phyloP scores from a whole-genome alignment of 2,113 vertebrate genomes.

The Nestor notabilis region DNA sequence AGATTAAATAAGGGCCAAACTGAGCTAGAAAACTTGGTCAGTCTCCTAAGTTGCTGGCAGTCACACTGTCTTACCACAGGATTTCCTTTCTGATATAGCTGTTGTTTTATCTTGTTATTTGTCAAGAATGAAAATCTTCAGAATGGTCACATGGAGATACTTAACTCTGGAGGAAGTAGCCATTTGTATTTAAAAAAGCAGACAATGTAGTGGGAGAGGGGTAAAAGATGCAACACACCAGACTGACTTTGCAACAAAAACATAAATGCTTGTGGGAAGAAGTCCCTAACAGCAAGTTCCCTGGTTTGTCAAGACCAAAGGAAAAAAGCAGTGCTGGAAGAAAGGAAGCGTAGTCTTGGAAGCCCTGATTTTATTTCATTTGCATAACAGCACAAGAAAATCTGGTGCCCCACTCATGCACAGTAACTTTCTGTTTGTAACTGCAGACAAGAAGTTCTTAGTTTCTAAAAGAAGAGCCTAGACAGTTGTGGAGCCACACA shows the following conservation, averaged over 20 bases:
- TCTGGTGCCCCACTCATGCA: not conserved
- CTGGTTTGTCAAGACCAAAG: not conserved
- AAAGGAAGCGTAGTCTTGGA: not conserved
- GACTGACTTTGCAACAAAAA: not conserved
- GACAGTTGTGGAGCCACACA: not conserved
- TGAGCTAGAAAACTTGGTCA: not conserved
- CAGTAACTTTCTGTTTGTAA: not conserved
- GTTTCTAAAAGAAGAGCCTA: not conserved
- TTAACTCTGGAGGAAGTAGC: not conserved
- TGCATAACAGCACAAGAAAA: not conserved
- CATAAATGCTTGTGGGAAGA: not conserved
- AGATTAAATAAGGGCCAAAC: not conserved
- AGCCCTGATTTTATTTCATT: not conserved
- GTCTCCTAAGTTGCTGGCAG: not conserved
- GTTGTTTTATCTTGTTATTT: not conserved
- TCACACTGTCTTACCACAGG: not conserved
- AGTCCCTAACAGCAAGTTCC: not conserved
- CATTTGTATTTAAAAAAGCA: not conserved
- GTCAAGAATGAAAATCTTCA: not conserved
- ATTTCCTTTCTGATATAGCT: not conserved
- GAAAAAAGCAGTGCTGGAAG: not conserved
- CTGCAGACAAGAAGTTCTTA: not conserved
- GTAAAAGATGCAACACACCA: not conserved
- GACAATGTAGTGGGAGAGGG: not conserved
- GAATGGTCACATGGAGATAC: not conserved